Evolutionary conservation across 2,888 invertebrate species (phyloP).

Genomic region (Lasiommata megera): DNA sequence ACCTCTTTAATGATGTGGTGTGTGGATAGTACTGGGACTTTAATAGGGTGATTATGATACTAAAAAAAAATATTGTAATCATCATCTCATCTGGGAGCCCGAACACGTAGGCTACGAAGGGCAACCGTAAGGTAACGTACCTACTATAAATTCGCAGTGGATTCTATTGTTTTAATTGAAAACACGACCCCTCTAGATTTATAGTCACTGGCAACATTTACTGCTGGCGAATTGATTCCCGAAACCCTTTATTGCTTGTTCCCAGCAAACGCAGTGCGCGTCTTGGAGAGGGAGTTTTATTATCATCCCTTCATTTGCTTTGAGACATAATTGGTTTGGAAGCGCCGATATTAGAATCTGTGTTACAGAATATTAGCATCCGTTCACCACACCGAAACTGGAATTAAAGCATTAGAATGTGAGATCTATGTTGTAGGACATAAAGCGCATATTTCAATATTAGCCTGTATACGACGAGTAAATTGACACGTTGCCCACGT

Average conservation of each 20-base stretch:
- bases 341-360: background rate
- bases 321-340: constrained; percentile 29
- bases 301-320: constrained; percentile 31
- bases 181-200: constrained; percentile 36
- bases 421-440: no score
- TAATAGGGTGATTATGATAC: no score
- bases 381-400: no score
- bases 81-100: background rate
- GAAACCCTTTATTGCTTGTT: constrained; percentile 37
- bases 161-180: constrained; percentile 39
- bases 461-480: no score
- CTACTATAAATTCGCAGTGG: constrained; percentile 32
- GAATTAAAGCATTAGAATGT: no score
- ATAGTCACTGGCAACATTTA: constrained; percentile 40
- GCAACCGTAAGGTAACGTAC: constrained; percentile 11
- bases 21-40: no score
- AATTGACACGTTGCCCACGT: no score
- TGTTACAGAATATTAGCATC: no score
- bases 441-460: no score
- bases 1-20: no score
- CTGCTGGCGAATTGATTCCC: constrained; percentile 37
- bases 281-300: constrained; percentile 27
- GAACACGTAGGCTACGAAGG: constrained; percentile 21
- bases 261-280: constrained; percentile 16
- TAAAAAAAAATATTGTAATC: no score